A percentile compares a stretch with the other conserved stretches of the same genome.
Evolutionary conservation across 2,113 vertebrate genomes (phyloP).

Genomic region (Bubo bubo): DNA sequence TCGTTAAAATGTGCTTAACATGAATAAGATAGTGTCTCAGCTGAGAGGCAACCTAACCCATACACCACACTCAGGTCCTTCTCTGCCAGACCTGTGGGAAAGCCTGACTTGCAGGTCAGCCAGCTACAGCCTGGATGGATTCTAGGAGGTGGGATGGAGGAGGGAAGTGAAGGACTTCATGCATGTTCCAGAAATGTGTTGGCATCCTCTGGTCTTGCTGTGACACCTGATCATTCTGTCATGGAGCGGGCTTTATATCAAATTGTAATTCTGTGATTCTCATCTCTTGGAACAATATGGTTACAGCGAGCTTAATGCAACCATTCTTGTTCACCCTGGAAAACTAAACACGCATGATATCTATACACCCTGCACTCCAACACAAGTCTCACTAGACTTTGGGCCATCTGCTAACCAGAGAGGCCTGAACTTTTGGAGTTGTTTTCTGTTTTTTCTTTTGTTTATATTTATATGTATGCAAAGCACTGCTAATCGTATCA

Average conservation of each 20-base stretch:
- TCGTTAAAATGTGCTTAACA: neutral
- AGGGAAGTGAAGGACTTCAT: neutral
- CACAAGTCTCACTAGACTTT: neutral
- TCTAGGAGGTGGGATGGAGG: neutral
- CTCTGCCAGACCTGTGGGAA: neutral
- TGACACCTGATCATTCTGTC: neutral
- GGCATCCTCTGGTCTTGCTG: neutral
- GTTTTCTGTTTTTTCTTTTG: neutral
- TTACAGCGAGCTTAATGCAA: neutral
- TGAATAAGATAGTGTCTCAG: neutral
- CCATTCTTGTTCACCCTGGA: neutral
- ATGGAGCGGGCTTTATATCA: neutral
- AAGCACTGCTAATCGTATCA: neutral
- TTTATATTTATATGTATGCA: neutral
- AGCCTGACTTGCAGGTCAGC: neutral
- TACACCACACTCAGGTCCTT: neutral
- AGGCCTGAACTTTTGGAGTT: neutral
- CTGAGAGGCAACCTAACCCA: neutral
- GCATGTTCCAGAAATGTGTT: neutral
- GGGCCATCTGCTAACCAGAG: neutral
- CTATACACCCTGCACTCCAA: neutral
- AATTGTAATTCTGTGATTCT: neutral
- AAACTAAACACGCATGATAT: neutral
- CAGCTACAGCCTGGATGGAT: neutral
- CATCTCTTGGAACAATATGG: neutral